Evolutionary conservation across 2,888 invertebrate species (phyloP), one percentile per base, ranked within the genome.

Genomic region (Clusia tigrina): DNA sequence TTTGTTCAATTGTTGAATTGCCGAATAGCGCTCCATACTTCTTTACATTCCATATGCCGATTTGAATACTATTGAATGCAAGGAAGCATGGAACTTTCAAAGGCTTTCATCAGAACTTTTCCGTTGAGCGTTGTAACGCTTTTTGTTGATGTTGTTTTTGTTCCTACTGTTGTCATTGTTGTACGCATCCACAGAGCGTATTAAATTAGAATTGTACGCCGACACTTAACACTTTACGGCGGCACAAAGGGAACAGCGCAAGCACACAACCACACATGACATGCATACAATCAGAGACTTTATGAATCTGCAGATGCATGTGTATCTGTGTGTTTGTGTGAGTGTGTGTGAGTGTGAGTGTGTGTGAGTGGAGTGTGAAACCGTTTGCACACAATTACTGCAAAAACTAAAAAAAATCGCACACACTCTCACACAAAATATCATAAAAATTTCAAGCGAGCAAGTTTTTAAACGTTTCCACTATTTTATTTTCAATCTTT

Each of bases 51-150:
- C 84, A 84, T 84, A 84, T 81, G 83, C 73, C 81, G 72, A 73
- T 73, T 75, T 75, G 69, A 74, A 74, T 80, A 84, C 84, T 84
- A 84, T 83, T 83, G 84, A 84, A 84, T 84, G 84, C 83, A 84
- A 84, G 84, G 84, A 84, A 84, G 84, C 83, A 84, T 83, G 84
- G 84, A 84, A 84, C 84, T 83, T 79, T 81, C 78, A 78, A 77
- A 78, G 79, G 79, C 79, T 67, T n/a, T n/a, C n/a, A n/a, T n/a
- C 42, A 42, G n/a, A 42, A 42, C 10, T n/a, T n/a, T n/a, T n/a
- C n/a, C n/a, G n/a, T n/a, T 53, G 58, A 67, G 26, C 26, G 42
- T 38, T 26, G 53, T 37, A 20, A 32, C 23, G 54, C 26, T n/a
- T 26, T 58, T 42, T 67, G 63, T 42, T 55, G 32, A n/a, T n/a